phyloP scores from a whole-genome alignment of 2,797 vertebrate genomes.

The Staurois parvus region DNA sequence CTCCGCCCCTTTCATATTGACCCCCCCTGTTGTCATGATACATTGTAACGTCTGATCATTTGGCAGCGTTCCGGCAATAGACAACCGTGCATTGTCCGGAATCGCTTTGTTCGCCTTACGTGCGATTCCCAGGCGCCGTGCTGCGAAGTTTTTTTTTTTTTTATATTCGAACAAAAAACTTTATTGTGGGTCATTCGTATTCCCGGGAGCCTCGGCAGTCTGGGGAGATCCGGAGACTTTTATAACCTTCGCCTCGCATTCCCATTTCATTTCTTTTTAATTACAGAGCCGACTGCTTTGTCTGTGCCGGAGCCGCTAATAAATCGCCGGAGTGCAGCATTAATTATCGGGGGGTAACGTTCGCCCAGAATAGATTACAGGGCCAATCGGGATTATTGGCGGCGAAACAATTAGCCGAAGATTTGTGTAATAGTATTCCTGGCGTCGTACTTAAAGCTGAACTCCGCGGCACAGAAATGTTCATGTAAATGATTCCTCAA shows the following conservation, averaged over 20 bases:
- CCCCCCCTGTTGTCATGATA: too few relatives aligned
- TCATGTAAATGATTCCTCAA: too few relatives aligned
- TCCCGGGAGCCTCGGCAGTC: neutral
- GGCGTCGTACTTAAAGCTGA: too few relatives aligned
- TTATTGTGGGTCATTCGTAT: constrained; percentile 10
- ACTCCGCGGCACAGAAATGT: too few relatives aligned
- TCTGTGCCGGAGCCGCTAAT: neutral
- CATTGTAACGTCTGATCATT: too few relatives aligned
- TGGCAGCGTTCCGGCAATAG: too few relatives aligned
- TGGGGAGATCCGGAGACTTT: neutral
- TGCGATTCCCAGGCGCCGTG: neutral
- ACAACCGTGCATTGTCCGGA: too few relatives aligned
- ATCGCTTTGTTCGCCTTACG: too few relatives aligned
- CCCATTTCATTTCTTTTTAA: constrained; percentile 27
- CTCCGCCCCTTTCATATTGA: too few relatives aligned
- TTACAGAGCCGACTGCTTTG: neutral
- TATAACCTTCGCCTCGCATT: neutral
- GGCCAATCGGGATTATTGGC: neutral
- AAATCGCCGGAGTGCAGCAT: neutral
- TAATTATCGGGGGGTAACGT: neutral
- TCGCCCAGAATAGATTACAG: neutral
- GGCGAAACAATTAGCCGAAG: too few relatives aligned
- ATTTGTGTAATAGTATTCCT: too few relatives aligned
- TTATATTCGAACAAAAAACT: neutral
- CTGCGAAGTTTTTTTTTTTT: neutral